Conservation (phyloP, 2,888 invertebrate genomes). For the Seladonia tumulorum region DNA sequence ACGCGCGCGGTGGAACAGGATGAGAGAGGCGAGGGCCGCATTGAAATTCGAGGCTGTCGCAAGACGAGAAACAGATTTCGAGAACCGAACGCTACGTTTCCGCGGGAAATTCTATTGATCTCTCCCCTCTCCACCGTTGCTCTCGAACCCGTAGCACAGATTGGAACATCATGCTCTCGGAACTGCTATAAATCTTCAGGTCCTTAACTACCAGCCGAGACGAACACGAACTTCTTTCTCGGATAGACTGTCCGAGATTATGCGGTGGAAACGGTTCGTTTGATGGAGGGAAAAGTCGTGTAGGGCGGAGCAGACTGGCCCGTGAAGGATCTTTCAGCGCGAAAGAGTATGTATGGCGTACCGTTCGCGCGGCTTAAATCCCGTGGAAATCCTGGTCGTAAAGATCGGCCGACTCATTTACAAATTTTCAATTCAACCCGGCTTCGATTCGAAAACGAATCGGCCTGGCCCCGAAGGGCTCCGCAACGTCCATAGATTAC, state of each 20-base stretch:
- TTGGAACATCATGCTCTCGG: background rate
- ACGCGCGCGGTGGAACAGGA: constrained; percentile 52
- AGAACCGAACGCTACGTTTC: constrained; percentile 52
- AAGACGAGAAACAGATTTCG: constrained; percentile 78
- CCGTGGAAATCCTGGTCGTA: constrained; percentile 47
- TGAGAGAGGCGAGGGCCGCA: constrained; percentile 55
- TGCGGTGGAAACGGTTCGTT: background rate
- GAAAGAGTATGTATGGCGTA: constrained; percentile 27
- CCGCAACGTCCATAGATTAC: constrained; percentile 63
- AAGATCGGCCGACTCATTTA: constrained; percentile 61
- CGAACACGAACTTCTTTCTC: background rate
- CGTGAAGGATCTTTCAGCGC: constrained; percentile 42
- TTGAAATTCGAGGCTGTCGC: constrained; percentile 73
- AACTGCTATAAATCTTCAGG: constrained; percentile 4
- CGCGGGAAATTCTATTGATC: constrained; percentile 37
- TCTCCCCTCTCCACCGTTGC: background rate
- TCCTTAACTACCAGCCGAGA: constrained; percentile 1
- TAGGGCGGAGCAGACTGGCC: constrained; percentile 32
- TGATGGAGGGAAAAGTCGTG: constrained; percentile 41
- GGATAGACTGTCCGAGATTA: background rate
- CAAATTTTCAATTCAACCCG: constrained; percentile 67
- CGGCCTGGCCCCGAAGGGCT: constrained; percentile 27
- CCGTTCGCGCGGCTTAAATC: constrained; percentile 54
- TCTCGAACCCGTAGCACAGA: background rate
- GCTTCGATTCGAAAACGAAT: constrained; percentile 45